Base-by-base conservation (phyloP, 2,888 invertebrate species). In the Tubulanus polymorphus region DNA sequence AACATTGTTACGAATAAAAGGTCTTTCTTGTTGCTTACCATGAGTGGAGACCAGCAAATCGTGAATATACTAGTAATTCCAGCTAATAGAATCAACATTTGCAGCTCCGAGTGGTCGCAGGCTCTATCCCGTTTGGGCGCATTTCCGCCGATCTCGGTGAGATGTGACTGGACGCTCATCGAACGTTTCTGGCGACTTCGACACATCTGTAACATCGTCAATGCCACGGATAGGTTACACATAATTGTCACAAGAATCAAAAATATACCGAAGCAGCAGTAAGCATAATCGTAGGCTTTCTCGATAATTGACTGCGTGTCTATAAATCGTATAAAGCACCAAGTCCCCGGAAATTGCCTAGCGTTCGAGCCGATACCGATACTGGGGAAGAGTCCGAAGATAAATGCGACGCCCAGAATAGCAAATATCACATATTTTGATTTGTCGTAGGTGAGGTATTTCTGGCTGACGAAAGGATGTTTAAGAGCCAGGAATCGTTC, bases 21-120 rank as follows among this genome's bases (percentile, higher is more conserved):
- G n/a, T n/a, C n/a, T n/a, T n/a, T n/a, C n/a, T n/a, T n/a, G n/a
- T n/a, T n/a, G n/a, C 71, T 65, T 63, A 75, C 78, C 71, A 75
- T 73, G 29, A 79, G 63, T 1, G 79, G 79, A 10, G 70, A 62
- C 66, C 78, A 79, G 57, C 78, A 79, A 18, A 66, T 59, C 29
- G 73, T 70, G 64, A 79, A 79, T 27, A 76, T 69, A 20, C 75
- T 53, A 2, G 78, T 78, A 49, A 79, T 75, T 28, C 75, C 77
- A 35, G 76, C 62, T 20, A 79, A 68, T 48, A 78, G 69, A 29
- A 77, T 68, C 37, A 75, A 71, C 79, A 79, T 79, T 61, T 79
- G 76, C 41, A 75, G 69, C 62, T 79, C 79, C 28, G 73, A 67
- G 49, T 64, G n/a, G n/a, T n/a, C n/a, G n/a, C n/a, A n/a, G n/a